Conservation (phyloP, 2,113 vertebrate species). For the Rynchops niger region DNA sequence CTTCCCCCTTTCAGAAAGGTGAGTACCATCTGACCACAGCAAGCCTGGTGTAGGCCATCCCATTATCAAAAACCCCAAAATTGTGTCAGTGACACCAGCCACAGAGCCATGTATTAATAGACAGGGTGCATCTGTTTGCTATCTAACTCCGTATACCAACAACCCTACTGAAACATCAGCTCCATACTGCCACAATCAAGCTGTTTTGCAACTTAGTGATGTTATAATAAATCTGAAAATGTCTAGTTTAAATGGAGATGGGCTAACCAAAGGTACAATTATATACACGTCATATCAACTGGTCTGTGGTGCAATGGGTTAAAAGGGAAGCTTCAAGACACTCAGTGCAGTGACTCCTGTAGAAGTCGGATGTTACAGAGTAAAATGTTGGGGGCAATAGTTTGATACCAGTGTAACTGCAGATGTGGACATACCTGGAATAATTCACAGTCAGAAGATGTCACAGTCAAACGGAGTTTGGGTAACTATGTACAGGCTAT, state of each 20-base stretch:
- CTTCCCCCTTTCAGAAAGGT: too few species aligned
- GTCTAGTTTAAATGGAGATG: background rate
- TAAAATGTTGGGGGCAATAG: accelerated
- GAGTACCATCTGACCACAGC: too few species aligned
- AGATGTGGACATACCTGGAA: background rate
- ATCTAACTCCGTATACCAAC: too few species aligned
- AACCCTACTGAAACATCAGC: background rate
- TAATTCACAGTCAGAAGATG: background rate
- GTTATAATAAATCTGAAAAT: background rate
- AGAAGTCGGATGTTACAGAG: accelerated
- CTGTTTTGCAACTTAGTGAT: background rate
- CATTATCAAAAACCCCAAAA: too few species aligned
- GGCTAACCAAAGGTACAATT: background rate
- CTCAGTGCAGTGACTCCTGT: background rate
- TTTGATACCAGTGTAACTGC: too few species aligned
- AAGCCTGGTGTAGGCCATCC: too few species aligned
- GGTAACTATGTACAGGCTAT: background rate
- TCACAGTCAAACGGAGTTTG: background rate
- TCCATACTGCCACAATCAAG: background rate
- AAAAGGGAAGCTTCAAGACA: background rate
- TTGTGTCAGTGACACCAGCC: too few species aligned
- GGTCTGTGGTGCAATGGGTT: background rate
- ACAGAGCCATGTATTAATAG: too few species aligned
- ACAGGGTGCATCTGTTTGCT: too few species aligned
- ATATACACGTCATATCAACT: background rate